These are phyloP conservation scores for Cheilosia impressa DNA, from an alignment of 2,888 invertebrate species.

Conservation along the genomic window DNA sequence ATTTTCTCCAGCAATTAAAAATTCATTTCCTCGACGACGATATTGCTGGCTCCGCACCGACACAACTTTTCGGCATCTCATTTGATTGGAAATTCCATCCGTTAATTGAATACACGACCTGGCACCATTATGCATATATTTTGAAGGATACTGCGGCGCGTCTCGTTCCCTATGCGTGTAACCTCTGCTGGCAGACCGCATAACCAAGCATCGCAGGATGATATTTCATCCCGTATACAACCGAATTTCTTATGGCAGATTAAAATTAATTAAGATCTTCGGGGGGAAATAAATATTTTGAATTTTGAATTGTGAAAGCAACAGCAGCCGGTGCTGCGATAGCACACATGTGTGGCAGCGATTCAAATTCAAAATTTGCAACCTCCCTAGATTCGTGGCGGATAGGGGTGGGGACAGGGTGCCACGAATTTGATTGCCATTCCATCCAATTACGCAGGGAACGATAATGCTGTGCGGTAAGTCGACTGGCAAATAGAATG, in stretches of 20 bases:
- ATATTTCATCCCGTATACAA: slow-evolving; percentile 19
- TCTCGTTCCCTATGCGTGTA: slow-evolving; percentile 23
- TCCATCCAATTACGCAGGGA: slow-evolving; percentile 58
- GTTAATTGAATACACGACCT: slow-evolving; percentile 60
- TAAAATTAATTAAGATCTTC: slow-evolving; percentile 62
- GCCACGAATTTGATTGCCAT: slow-evolving; percentile 49
- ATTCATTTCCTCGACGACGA: slow-evolving; percentile 44
- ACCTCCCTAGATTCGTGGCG: not conserved
- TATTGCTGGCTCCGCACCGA: not conserved
- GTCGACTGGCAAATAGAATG: slow-evolving; percentile 7
- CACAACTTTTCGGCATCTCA: slow-evolving; percentile 49
- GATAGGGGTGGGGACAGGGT: not conserved
- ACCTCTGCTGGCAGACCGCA: slow-evolving; percentile 37
- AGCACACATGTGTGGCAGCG: slow-evolving; percentile 12
- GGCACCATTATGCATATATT: slow-evolving; percentile 22
- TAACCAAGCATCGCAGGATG: slow-evolving; percentile 15
- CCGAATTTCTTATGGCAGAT: slow-evolving; percentile 38
- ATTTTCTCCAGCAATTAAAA: slow-evolving; percentile 40
- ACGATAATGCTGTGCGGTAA: slow-evolving; percentile 50
- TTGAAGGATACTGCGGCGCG: slow-evolving; percentile 27
- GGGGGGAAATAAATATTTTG: slow-evolving; percentile 49
- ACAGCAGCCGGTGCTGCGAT: slow-evolving; percentile 19
- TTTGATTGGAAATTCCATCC: slow-evolving; percentile 56
- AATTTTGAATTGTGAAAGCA: slow-evolving; percentile 49
- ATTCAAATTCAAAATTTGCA: slow-evolving; percentile 27